Evolutionary conservation across 2,888 invertebrate species (phyloP).

Genomic region (Eilema sororculum): DNA sequence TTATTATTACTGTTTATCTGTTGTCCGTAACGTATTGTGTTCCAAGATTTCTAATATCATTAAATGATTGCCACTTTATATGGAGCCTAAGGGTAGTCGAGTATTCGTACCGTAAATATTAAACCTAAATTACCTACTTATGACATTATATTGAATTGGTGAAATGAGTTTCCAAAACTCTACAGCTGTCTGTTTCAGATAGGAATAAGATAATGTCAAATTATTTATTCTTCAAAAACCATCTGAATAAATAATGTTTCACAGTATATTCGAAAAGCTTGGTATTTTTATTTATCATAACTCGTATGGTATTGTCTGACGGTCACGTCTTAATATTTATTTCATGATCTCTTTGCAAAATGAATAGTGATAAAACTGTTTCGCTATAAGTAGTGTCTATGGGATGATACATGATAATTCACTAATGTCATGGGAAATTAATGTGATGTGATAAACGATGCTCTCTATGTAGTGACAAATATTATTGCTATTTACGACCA

Average conservation of each 20-base stretch:
- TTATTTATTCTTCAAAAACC: neutral
- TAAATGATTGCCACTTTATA: slow-evolving; percentile 41
- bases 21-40: slow-evolving; percentile 51
- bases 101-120: neutral
- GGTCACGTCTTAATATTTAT: neutral
- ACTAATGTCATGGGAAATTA: slow-evolving; percentile 24
- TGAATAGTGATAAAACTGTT: neutral
- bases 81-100: slow-evolving; percentile 20
- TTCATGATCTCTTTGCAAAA: neutral
- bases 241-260: neutral
- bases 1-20: slow-evolving; percentile 62
- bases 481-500: slow-evolving; percentile 60
- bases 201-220: neutral
- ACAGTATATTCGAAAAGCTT: neutral
- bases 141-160: neutral
- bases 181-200: neutral
- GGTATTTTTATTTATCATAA: neutral
- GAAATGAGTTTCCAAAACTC: neutral
- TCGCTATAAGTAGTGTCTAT: slow-evolving; percentile 8
- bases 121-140: neutral
- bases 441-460: slow-evolving; percentile 38
- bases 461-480: slow-evolving; percentile 54
- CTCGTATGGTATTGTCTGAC: neutral
- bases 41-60: slow-evolving; percentile 53
- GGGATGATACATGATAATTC: slow-evolving; percentile 19